A percentile compares a stretch with the other conserved stretches of the same genome.
phyloP scores from a whole-genome alignment of 2,113 vertebrate species.

The Catharus bicknelli region DNA sequence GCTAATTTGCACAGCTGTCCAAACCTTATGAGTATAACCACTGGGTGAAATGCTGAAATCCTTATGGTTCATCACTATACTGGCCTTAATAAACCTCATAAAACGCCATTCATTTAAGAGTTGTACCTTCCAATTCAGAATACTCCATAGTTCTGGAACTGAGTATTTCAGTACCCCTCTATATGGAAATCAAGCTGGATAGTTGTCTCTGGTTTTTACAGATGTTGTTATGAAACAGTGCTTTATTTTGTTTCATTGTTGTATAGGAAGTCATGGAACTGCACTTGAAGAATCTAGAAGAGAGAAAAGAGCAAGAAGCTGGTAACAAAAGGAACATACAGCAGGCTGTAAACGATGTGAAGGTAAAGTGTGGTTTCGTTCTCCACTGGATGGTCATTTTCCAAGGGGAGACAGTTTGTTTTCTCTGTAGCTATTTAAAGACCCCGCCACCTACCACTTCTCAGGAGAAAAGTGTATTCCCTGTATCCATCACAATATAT shows the following conservation, averaged over 20 bases:
- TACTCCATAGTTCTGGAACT: background rate
- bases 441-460: background rate
- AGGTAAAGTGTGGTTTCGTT: conserved; percentile 52
- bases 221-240: background rate
- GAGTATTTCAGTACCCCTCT: background rate
- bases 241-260: background rate
- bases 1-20: background rate
- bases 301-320: conserved; percentile 64
- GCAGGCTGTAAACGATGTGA: conserved; percentile 50
- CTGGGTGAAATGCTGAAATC: background rate
- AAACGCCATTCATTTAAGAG: background rate
- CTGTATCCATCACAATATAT: background rate
- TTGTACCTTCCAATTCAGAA: background rate
- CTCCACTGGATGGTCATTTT: background rate
- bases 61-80: background rate
- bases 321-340: conserved; percentile 64
- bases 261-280: conserved; percentile 62
- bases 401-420: background rate
- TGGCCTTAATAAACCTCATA: background rate
- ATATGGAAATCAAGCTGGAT: background rate
- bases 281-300: conserved; percentile 62
- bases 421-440: background rate
- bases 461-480: background rate
- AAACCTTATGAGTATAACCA: background rate
- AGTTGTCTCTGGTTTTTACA: background rate